A percentile compares a stretch with the other conserved stretches of the same genome.
These are phyloP conservation scores for Stenodera caucasica DNA, from an alignment of 2,888 invertebrate species.

Conservation along the genomic window DNA sequence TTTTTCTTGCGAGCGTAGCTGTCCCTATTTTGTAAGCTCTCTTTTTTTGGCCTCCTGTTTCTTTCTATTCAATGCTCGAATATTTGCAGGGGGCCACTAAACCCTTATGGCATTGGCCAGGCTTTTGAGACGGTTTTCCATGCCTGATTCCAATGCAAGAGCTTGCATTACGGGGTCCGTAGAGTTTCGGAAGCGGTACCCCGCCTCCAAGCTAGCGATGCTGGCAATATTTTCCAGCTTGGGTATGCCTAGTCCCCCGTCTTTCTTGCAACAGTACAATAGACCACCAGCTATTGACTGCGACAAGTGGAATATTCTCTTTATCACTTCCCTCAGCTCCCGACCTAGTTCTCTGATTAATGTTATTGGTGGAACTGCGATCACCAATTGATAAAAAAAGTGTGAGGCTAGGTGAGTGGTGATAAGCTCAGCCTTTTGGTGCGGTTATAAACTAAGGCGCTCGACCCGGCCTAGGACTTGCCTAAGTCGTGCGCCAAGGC, in stretches of 20 bases:
- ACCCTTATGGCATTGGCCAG: constrained; percentile 30
- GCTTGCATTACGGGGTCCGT: constrained; percentile 38
- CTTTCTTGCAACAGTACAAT: constrained; percentile 40
- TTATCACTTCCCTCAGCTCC: constrained; percentile 38
- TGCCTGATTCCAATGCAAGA: constrained; percentile 31
- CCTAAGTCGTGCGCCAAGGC: constrained; percentile 18
- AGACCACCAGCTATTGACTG: constrained; percentile 35
- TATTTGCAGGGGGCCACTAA: constrained; percentile 30
- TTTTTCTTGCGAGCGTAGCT: constrained; percentile 38
- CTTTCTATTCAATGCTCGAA: constrained; percentile 14
- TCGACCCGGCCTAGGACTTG: constrained; percentile 38
- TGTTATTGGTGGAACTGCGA: constrained; percentile 37
- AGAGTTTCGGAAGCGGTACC: constrained; percentile 24
- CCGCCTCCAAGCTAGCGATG: constrained; percentile 28
- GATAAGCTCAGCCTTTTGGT: constrained; percentile 48
- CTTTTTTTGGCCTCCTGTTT: constrained; percentile 26
- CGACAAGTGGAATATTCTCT: constrained; percentile 40
- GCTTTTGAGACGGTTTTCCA: constrained; percentile 35
- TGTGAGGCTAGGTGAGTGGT: constrained; percentile 49
- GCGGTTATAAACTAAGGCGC: constrained; percentile 47
- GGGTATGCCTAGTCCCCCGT: constrained; percentile 45
- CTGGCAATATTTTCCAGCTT: constrained; percentile 35
- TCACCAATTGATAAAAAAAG: constrained; percentile 46
- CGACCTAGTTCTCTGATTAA: constrained; percentile 35
- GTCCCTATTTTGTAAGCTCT: constrained; percentile 38